Evolutionary conservation across 2,797 vertebrate species (phyloP), one percentile per base, ranked within the genome.

Genomic region (Odontamblyopus lacepedii): DNA sequence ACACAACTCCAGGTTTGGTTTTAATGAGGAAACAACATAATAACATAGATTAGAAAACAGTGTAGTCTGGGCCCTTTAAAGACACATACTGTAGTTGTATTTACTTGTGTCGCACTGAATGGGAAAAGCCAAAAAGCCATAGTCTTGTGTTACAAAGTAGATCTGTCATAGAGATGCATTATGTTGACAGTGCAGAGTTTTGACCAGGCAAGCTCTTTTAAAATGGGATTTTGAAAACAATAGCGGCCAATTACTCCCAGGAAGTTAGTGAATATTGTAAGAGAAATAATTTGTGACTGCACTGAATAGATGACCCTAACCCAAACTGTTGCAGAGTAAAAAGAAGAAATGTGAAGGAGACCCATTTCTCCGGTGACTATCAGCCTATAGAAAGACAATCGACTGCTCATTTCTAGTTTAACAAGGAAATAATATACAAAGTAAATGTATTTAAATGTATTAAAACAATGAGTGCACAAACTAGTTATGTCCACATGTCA

Each of bases 141-240:
- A 29, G 66, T 69, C 23, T 15, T 27, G 29, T 41, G 7, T 76
- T 67, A 38, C 65, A 65, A 78, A 71, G 66, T 72, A 56, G 65
- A 67, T 32, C 63, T 51, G 68, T 66, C 74, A 48, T 41, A 53
- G 32, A 63, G 48, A 70, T 67, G 48, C 55, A 72, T 77, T 71
- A 63, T 29, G 27, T 69, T 73, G 48, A 62, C 63, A 60, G 9
- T 65, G 55, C 57, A 56, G 74, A 0, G 1, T 75, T 75, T 71
- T 70, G 61, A 60, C 50, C 53, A 26, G 62, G 50, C 8, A 1
- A 72, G 73, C 72, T 69, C 66, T 75, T 79, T 73, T 67, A 75
- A 72, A 82, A 73, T 74, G 57, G 65, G 44, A 73, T 74, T 73
- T 73, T 56, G 0, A 68, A 75, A 78, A 77, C 60, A 75, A 71